Percentiles rank a stretch among this genome's conserved stretches.
phyloP scores from a whole-genome alignment of 2,888 invertebrate genomes.

The Mythimna vitellina region DNA sequence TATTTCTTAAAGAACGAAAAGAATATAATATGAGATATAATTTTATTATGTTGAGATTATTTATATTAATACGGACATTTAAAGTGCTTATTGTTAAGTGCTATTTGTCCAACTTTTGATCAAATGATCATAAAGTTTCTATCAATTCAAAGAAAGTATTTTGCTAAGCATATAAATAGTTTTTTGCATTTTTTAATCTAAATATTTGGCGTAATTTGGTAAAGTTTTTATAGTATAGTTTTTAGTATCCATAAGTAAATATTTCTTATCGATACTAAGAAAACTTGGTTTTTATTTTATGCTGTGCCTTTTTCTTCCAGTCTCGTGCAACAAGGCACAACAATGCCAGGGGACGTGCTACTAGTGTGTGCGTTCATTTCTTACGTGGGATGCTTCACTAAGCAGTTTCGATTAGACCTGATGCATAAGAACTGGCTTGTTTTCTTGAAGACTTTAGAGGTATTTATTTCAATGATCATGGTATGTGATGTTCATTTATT shows the following conservation, averaged over 20 bases:
- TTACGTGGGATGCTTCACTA: slow-evolving; percentile 99
- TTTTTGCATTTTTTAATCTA: neutral
- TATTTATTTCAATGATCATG: neutral
- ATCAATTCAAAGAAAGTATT: no score
- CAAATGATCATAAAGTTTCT: no score
- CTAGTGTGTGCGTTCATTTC: slow-evolving; percentile 98
- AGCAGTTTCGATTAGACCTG: slow-evolving; percentile 96
- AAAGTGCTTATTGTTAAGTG: no score
- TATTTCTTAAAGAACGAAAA: no score
- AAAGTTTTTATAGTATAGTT: neutral
- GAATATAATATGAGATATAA: no score
- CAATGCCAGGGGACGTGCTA: slow-evolving; percentile 98
- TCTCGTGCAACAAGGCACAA: slow-evolving; percentile 96
- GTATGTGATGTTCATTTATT: neutral
- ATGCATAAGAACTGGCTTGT: slow-evolving; percentile 97
- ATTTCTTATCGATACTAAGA: neutral
- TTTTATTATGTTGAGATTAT: no score
- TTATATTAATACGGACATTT: no score
- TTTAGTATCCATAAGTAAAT: no score
- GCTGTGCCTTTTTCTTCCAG: slow-evolving; percentile 80
- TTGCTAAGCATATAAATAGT: neutral
- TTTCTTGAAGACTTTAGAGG: slow-evolving; percentile 94
- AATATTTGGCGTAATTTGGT: neutral
- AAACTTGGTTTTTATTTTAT: neutral
- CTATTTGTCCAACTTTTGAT: neutral